Evolutionary conservation across 2,113 vertebrate genomes (phyloP).

Genomic region (Ascaphus truei): DNA sequence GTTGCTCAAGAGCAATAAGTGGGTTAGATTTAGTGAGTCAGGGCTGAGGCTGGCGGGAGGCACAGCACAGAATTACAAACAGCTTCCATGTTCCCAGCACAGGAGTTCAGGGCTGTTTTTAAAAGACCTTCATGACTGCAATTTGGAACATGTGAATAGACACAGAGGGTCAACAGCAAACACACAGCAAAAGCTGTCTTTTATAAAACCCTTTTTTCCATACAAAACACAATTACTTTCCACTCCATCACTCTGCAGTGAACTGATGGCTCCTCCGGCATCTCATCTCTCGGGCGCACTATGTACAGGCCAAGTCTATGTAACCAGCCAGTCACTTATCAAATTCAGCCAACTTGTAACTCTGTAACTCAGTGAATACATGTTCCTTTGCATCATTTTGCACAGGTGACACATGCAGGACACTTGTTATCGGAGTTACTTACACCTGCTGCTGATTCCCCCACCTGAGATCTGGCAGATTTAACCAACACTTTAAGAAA

Average conservation of each 20-base stretch:
- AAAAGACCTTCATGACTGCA: conserved; percentile 39
- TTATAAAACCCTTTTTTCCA: conserved; percentile 37
- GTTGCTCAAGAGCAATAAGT: not conserved
- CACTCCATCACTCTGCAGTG: too few relatives aligned
- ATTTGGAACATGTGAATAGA: conserved; percentile 46
- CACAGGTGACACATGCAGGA: too few relatives aligned
- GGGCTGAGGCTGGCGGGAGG: conserved; percentile 40
- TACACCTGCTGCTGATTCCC: too few relatives aligned
- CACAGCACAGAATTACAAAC: conserved; percentile 47
- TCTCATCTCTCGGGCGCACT: conserved; percentile 18
- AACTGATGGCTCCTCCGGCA: conserved; percentile 35
- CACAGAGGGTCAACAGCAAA: conserved; percentile 34
- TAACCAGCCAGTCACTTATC: not conserved
- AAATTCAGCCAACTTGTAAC: too few relatives aligned
- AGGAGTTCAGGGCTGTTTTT: conserved; percentile 42
- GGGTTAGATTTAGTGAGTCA: conserved; percentile 37
- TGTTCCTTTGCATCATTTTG: too few relatives aligned
- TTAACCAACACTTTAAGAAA: too few relatives aligned
- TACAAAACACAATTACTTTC: conserved; percentile 41
- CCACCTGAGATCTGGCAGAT: too few relatives aligned
- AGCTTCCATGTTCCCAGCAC: conserved; percentile 51
- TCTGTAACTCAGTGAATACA: too few relatives aligned
- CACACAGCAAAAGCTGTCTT: conserved; percentile 36
- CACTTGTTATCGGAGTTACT: too few relatives aligned
- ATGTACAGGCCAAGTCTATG: not conserved